phyloP scores from a whole-genome alignment of 2,888 invertebrate genomes.

The Philhelius pedissequus region DNA sequence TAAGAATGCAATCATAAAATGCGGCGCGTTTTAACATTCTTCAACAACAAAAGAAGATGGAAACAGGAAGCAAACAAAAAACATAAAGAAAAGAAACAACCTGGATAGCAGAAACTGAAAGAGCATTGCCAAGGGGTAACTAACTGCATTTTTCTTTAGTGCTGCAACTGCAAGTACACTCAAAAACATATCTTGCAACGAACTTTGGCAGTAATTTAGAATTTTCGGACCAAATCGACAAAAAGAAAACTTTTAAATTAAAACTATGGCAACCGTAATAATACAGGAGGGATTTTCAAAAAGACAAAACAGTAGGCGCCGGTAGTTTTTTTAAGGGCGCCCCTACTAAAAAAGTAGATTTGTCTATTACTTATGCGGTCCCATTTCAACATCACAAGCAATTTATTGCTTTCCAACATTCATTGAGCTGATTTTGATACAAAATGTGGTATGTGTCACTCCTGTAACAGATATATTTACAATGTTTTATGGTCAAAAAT shows the following conservation, averaged over 20 bases:
- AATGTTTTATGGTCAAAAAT: too few species aligned
- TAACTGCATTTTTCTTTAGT: slow-evolving; percentile 35
- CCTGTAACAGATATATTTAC: too few species aligned
- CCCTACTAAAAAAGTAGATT: too few species aligned
- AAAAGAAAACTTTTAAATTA: not conserved
- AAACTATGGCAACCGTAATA: not conserved
- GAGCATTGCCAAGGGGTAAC: slow-evolving; percentile 41
- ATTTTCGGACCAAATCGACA: slow-evolving; percentile 47
- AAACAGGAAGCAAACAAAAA: not conserved
- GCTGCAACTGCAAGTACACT: not conserved
- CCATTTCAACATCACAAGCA: too few species aligned
- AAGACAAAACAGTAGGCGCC: not conserved
- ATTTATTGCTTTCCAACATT: too few species aligned
- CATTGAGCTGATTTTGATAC: too few species aligned
- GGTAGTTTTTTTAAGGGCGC: not conserved
- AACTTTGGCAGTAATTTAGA: slow-evolving; percentile 62
- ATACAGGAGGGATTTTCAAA: not conserved
- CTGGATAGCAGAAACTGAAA: not conserved
- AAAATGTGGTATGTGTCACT: too few species aligned
- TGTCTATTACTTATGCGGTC: too few species aligned
- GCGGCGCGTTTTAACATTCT: slow-evolving; percentile 39
- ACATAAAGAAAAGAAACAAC: not conserved
- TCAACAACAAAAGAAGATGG: slow-evolving; percentile 29
- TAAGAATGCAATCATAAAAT: slow-evolving; percentile 65
- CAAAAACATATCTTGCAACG: slow-evolving; percentile 39